Base-by-base conservation (phyloP, 2,797 vertebrate species). In the Orientallactaga sibirica region DNA sequence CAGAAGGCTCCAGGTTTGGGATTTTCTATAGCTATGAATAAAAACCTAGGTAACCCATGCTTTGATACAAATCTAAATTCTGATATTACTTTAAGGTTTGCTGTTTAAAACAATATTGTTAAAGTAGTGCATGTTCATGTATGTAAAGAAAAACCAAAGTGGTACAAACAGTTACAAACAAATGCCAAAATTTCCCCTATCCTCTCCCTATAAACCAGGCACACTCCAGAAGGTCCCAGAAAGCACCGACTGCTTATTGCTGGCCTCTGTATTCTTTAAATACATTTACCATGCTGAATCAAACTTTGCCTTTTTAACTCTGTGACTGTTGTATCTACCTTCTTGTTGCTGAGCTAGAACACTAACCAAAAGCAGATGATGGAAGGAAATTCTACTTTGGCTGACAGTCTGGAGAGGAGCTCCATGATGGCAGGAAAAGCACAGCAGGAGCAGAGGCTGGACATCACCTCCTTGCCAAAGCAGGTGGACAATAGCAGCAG, bases 221-320 rank as follows among this genome's bases (percentile, higher is more conserved):
- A 81, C 33, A 74, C 16, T n/a, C 29, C 43, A 61, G 4, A 52
- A 52, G 52, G 11, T 12, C 52, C 52, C 52, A 52, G 7, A 52
- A 73, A n/a, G 71, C 0, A 75, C 33, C 33, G 2, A 24, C 19
- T 71, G 18, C 11, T 58, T 7, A 33, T 5, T 81, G 29, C 27
- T 6, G 24, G 62, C 77, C 29, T 37, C 8, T 61, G 6, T 25
- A 43, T 37, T 27, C 74, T 95, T 73, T 67, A 79, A 92, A 86
- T 22, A 75, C 1, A 80, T 25, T 43, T 70, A 67, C 19, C 18
- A 77, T 33, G 70, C 24, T 76, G 20, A 92, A 8, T 64, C 37
- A 92, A 41, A 81, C n/a, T 90, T 92, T 33, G 80, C 48, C 73
- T 80, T 83, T 70, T 58, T 88, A 82, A 89, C 10, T 81, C 67